Evolutionary conservation across 2,888 invertebrate genomes (phyloP).

Genomic region (Anthophora plumipes): DNA sequence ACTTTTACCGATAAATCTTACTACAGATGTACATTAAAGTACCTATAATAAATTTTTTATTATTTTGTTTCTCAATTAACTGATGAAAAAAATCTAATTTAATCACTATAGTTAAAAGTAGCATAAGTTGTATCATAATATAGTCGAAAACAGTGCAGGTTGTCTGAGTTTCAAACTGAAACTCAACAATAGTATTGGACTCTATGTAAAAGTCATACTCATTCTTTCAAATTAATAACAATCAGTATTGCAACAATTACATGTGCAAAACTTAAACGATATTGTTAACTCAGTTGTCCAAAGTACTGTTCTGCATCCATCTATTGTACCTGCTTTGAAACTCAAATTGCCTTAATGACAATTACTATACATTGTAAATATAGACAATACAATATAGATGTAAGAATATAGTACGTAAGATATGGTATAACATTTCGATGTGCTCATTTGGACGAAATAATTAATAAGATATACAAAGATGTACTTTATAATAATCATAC

Average conservation of each 20-base stretch:
- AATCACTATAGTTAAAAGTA: slow-evolving; percentile 54
- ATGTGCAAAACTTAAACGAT: slow-evolving; percentile 44
- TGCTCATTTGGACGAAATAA: slow-evolving; percentile 76
- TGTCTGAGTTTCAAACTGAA: slow-evolving; percentile 69
- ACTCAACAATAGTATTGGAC: slow-evolving; percentile 68
- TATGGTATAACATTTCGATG: slow-evolving; percentile 71
- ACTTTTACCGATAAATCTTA: slow-evolving; percentile 46
- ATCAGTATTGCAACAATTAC: slow-evolving; percentile 57
- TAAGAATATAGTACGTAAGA: slow-evolving; percentile 62
- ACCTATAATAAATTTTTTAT: slow-evolving; percentile 55
- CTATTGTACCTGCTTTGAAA: slow-evolving; percentile 82
- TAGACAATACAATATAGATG: slow-evolving; percentile 80
- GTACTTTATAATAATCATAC: slow-evolving; percentile 74
- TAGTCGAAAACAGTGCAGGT: slow-evolving; percentile 60
- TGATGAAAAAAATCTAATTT: slow-evolving; percentile 51
- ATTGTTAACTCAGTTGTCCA: slow-evolving; percentile 60
- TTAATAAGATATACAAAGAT: slow-evolving; percentile 76
- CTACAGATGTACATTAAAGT: slow-evolving; percentile 33
- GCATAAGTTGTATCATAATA: slow-evolving; percentile 62
- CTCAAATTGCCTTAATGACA: slow-evolving; percentile 84
- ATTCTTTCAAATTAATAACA: slow-evolving; percentile 62
- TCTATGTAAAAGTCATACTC: slow-evolving; percentile 67
- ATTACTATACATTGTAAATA: slow-evolving; percentile 80
- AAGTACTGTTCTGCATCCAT: slow-evolving; percentile 69
- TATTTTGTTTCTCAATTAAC: slow-evolving; percentile 46